Percentiles rank a stretch among this genome's conserved stretches.
phyloP scores from a whole-genome alignment of 2,113 vertebrate genomes.

The Chinchilla lanigera region DNA sequence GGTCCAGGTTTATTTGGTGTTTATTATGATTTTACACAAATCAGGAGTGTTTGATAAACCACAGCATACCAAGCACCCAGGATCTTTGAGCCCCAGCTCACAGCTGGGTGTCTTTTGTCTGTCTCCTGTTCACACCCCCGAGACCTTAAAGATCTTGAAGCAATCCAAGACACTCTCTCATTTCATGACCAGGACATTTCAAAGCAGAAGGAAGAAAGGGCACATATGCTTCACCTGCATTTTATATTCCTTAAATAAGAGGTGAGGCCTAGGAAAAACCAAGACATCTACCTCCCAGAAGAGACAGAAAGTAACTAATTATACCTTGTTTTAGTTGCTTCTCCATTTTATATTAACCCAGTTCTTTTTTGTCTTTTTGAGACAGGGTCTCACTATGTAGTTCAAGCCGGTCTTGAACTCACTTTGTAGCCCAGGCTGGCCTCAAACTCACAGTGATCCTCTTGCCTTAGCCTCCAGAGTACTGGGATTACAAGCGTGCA shows the following conservation, averaged over 20 bases:
- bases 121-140: not conserved
- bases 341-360: not conserved
- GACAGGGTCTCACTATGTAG: too few relatives aligned
- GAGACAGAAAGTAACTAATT: not conserved
- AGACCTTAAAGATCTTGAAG: not conserved
- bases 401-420: too few relatives aligned
- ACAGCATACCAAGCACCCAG: not conserved
- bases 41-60: not conserved
- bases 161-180: not conserved
- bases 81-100: not conserved
- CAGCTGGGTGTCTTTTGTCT: not conserved
- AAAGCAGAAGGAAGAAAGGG: not conserved
- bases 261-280: not conserved
- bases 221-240: not conserved
- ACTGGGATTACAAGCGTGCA: too few relatives aligned
- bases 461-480: too few relatives aligned
- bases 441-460: too few relatives aligned
- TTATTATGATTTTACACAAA: conserved; percentile 1
- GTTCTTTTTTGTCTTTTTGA: not conserved
- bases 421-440: too few relatives aligned
- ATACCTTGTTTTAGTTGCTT: not conserved
- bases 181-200: not conserved
- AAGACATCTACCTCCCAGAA: not conserved
- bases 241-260: not conserved
- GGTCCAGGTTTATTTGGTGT: not conserved